Percentiles rank a stretch among this genome's conserved stretches.
These are phyloP conservation scores for Peromyscus maniculatus DNA, from an alignment of 2,113 vertebrate species.

Conservation along the genomic window DNA sequence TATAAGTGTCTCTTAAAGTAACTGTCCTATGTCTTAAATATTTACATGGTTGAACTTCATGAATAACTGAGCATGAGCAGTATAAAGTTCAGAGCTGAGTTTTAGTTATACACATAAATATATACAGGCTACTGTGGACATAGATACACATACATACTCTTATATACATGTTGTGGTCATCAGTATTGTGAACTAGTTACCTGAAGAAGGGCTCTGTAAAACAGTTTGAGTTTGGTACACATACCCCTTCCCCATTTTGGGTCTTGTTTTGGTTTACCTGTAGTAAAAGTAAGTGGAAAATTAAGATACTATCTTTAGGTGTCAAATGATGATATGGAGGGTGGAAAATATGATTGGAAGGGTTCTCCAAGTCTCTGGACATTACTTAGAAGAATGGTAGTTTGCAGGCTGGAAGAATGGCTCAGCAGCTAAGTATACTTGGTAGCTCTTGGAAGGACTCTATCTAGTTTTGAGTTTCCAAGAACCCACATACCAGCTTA, in stretches of 20 bases:
- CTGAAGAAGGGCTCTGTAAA: not conserved
- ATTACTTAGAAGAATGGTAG: not conserved
- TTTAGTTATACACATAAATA: no score
- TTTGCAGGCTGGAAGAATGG: not conserved
- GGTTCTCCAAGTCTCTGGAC: not conserved
- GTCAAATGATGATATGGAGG: not conserved
- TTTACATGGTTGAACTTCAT: conserved; percentile 11
- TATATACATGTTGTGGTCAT: not conserved
- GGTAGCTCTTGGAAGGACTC: not conserved
- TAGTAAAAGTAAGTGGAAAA: not conserved
- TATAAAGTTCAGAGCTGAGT: not conserved
- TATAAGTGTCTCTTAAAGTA: not conserved
- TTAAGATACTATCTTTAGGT: not conserved
- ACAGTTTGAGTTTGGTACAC: not conserved
- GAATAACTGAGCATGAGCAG: not conserved
- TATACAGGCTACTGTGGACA: not conserved
- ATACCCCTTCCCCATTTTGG: not conserved
- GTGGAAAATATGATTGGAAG: not conserved
- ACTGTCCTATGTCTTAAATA: not conserved
- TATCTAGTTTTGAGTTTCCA: not conserved
- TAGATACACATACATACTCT: not conserved
- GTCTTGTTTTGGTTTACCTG: not conserved
- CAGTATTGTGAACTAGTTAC: not conserved
- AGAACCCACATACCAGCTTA: not conserved
- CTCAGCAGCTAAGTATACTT: not conserved